Conservation (phyloP, 2,888 invertebrate genomes). For the Drosophila mimica region DNA sequence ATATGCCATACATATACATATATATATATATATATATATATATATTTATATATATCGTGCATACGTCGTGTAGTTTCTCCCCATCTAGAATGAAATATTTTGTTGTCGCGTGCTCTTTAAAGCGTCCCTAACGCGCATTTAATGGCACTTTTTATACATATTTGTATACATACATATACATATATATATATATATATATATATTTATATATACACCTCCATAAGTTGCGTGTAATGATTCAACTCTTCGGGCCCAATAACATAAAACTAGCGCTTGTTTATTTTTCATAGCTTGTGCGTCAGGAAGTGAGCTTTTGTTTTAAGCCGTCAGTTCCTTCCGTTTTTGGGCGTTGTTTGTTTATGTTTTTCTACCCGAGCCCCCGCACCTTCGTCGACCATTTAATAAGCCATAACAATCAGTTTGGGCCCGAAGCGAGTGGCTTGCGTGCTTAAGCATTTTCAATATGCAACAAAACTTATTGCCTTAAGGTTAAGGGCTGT, state of each 20-base stretch:
- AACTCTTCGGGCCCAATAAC: constrained; percentile 39
- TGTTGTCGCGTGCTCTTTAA: constrained; percentile 74
- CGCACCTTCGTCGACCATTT: constrained; percentile 34
- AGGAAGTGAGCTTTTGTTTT: constrained; percentile 80
- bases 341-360: constrained; percentile 63
- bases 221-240: constrained; percentile 70
- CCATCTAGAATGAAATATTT: not conserved
- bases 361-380: constrained; percentile 12
- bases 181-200: not conserved
- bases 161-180: not conserved
- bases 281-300: constrained; percentile 68
- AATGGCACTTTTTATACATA: constrained; percentile 53
- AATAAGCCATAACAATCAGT: constrained; percentile 66
- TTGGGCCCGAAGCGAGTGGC: constrained; percentile 6
- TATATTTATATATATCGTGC: constrained; percentile 1
- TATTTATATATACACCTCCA: constrained; percentile 17
- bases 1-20: constrained; percentile 26
- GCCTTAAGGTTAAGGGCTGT: constrained; percentile 54
- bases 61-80: not conserved
- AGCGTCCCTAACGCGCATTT: constrained; percentile 59
- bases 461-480: constrained; percentile 49
- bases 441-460: constrained; percentile 57
- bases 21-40: too few species aligned
- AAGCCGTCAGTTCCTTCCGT: constrained; percentile 80
- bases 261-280: constrained; percentile 65